phyloP scores from a whole-genome alignment of 1,140 invertebrate species.

The Trypoxylus dichotomus region DNA sequence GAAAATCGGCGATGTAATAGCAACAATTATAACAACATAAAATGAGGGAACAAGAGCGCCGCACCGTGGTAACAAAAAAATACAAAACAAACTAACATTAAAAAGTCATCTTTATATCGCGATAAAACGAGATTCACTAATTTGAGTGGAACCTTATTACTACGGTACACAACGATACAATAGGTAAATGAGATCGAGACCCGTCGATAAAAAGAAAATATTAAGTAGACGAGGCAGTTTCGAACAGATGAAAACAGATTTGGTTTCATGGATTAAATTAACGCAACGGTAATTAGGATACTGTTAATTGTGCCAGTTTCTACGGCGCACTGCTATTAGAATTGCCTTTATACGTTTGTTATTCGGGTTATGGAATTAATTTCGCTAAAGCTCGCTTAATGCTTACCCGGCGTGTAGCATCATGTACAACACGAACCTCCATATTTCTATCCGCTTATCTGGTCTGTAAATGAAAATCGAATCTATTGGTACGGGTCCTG shows the following conservation, averaged over 20 bases:
- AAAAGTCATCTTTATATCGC: background rate
- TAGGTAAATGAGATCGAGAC: background rate
- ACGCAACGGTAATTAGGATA: background rate
- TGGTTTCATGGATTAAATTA: background rate
- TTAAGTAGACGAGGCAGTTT: background rate
- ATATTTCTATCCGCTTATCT: constrained; percentile 86
- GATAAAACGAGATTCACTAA: constrained; percentile 3
- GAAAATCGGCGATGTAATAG: constrained; percentile 1
- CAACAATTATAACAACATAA: background rate
- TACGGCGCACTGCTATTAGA: background rate
- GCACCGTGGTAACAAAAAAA: background rate
- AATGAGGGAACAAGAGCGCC: background rate
- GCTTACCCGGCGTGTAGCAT: constrained; percentile 90
- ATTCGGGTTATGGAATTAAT: no score
- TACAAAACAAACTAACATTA: background rate
- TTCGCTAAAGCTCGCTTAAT: background rate
- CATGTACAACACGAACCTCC: constrained; percentile 95
- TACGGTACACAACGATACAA: background rate
- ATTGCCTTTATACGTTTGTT: background rate
- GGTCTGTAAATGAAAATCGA: constrained; percentile 93
- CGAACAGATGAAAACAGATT: constrained; percentile 6
- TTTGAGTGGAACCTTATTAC: background rate
- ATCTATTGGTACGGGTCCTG: constrained; percentile 89
- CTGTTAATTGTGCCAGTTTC: background rate
- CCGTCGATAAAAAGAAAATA: background rate